Evolutionary conservation across 2,797 vertebrate genomes (phyloP), one percentile per base, ranked within the genome.

Genomic region (Pangasius sanitwongsei): DNA sequence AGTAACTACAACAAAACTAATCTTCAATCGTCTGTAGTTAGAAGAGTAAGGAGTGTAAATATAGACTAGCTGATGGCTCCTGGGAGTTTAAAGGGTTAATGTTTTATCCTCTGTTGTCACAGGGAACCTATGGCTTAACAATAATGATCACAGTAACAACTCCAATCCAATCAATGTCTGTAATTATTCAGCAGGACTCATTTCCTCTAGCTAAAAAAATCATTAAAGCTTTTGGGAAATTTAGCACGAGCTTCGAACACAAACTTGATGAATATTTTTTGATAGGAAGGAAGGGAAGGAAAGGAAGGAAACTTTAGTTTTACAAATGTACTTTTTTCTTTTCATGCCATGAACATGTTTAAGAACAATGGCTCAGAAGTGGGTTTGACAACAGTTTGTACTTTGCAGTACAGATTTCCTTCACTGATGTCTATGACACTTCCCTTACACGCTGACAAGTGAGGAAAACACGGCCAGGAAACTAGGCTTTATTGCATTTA

Each of bases 161-260:
- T 57, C 70, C 67, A 67, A 61, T 90, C 85, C 89, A 91, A 90
- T 94, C 92, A 93, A 92, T 91, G 81, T 25, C 37, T 6, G 15
- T 65, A 28, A 70, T 85, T 88, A 88, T 87, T 44, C 74, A 87
- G 53, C 16, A 84, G 82, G 57, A 48, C 50, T 84, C 69, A 57
- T 57, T 89, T 89, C 57, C 80, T 74, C 41, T 50, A n/a, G 61
- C 81, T 84, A 50, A 85, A 83, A 48, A 87, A 87, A 77, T 69
- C 70, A 48, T 77, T 89, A 78, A 87, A 87, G 72, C 72, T 69
- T 34, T 80, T 74, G 89, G 77, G 72, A 59, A 89, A 34, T 77
- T 83, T 63, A 48, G 48, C 59, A 48, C 34, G 48, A 83, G 55
- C 31, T 37, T 23, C 3, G 1, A 37, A 37, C 7, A 83, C 57